Evolutionary conservation across 2,888 invertebrate species (phyloP), one percentile per base, ranked within the genome.

Genomic region (Nasonovia ribisnigri): DNA sequence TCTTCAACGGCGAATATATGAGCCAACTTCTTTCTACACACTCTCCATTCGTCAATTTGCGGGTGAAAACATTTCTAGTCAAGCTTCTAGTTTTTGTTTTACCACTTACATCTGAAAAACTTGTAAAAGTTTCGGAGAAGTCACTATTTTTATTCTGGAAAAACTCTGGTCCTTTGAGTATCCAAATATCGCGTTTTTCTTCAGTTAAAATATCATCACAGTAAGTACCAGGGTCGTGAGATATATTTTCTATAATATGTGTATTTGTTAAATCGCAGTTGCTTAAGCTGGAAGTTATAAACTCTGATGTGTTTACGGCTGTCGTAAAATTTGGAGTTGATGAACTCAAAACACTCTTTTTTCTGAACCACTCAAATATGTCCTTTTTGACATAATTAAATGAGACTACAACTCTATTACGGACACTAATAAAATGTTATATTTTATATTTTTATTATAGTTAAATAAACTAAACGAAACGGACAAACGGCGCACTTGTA

Each of bases 301-400:
- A 4, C 43, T 43, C 43, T 43, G 43, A 43, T 43, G 43, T 43
- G 87, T 48, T 87, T 11, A 48, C 87, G n/a, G 26, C 46, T 60
- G 10, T 67, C 0, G 67, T n/a, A n/a, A 86, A 46, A 86, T 86
- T 46, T 86, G 46, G n/a, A 86, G 46, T 4, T 48, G 86, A 86
- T 86, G 86, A 86, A 86, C 86, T 86, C n/a, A 86, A 86, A 86
- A 86, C 86, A 86, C 29, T 89, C 57, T 54, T 57, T 88, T 88
- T 57, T 88, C 88, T 26, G 89, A 89, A 89, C 57, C 57, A 89
- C 89, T 89, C 60, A 89, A 60, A 89, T 89, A 89, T 89, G 43
- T 60, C 42, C 88, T 57, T 88, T 88, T 88, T 57, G 88, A 88
- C 88, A 88, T 88, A 88, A 88, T 88, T 88, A 57, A 88, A 88